Percentiles rank a stretch among this genome's conserved stretches.
phyloP scores from a whole-genome alignment of 2,888 invertebrate species.

The Sceliomorpha sp. region DNA sequence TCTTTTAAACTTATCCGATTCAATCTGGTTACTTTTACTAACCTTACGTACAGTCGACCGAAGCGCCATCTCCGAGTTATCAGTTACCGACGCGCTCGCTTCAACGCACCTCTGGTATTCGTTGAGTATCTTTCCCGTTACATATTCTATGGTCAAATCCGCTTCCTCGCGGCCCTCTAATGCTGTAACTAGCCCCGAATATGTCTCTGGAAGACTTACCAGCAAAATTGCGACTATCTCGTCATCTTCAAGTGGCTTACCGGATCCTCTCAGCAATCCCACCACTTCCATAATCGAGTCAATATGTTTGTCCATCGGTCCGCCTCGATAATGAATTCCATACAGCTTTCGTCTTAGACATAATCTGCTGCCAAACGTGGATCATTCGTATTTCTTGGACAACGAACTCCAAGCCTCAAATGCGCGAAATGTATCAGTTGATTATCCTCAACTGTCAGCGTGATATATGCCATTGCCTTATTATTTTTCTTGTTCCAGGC shows the following conservation, averaged over 20 bases:
- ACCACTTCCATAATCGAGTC: conserved; percentile 38
- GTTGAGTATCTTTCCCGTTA: conserved; percentile 54
- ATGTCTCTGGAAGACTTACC: conserved; percentile 54
- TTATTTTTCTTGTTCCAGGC: conserved; percentile 48
- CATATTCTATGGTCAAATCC: conserved; percentile 47
- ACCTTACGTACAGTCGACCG: not conserved
- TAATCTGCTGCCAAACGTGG: conserved; percentile 17
- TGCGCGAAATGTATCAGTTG: conserved; percentile 36
- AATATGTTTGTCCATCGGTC: conserved; percentile 50
- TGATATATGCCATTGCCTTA: conserved; percentile 39
- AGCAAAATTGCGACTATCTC: conserved; percentile 49
- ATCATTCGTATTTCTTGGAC: conserved; percentile 17
- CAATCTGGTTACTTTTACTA: not conserved
- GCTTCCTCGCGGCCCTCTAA: conserved; percentile 47
- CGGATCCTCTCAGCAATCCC: conserved; percentile 45
- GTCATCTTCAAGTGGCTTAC: conserved; percentile 44
- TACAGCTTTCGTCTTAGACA: conserved; percentile 23
- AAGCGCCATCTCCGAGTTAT: conserved; percentile 11
- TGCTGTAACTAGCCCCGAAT: conserved; percentile 47
- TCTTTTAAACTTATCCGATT: too few species aligned
- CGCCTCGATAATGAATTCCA: conserved; percentile 17
- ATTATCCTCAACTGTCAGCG: conserved; percentile 43
- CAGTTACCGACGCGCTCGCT: not conserved
- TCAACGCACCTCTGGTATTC: conserved; percentile 41
- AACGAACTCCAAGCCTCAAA: conserved; percentile 29